Evolutionary conservation across 2,113 vertebrate genomes (phyloP).

Genomic region (Ochotona princeps): DNA sequence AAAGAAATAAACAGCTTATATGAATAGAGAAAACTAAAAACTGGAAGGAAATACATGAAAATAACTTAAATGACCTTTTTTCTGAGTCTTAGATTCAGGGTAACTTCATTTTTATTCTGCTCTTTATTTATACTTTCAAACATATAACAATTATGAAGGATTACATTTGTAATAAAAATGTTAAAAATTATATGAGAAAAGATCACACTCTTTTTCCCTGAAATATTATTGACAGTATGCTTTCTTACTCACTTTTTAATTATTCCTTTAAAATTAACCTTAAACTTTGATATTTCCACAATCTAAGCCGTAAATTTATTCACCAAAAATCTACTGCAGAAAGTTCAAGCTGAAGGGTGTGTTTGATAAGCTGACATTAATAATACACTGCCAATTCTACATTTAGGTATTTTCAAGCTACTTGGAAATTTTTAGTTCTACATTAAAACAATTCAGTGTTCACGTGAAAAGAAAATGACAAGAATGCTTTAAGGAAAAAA

Average conservation of each 20-base stretch:
- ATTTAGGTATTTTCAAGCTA: constrained; percentile 55
- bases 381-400: constrained; percentile 63
- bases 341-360: constrained; percentile 62
- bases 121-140: constrained; percentile 33
- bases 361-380: constrained; percentile 71
- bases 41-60: background rate
- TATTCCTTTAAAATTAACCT: constrained; percentile 28
- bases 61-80: background rate
- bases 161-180: background rate
- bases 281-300: constrained; percentile 52
- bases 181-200: background rate
- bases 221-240: background rate
- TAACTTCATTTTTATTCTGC: background rate
- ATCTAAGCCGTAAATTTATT: constrained; percentile 28
- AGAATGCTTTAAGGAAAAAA: background rate
- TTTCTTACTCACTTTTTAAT: constrained; percentile 8
- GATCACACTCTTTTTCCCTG: background rate
- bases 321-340: constrained; percentile 48
- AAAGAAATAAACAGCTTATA: background rate
- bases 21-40: background rate
- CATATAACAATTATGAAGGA: background rate
- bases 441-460: constrained; percentile 44
- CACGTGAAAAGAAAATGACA: constrained; percentile 44
- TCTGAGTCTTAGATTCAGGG: background rate
- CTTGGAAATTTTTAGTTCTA: constrained; percentile 66